phyloP scores from a whole-genome alignment of 1,140 invertebrate species.

The Microplitis mediator region DNA sequence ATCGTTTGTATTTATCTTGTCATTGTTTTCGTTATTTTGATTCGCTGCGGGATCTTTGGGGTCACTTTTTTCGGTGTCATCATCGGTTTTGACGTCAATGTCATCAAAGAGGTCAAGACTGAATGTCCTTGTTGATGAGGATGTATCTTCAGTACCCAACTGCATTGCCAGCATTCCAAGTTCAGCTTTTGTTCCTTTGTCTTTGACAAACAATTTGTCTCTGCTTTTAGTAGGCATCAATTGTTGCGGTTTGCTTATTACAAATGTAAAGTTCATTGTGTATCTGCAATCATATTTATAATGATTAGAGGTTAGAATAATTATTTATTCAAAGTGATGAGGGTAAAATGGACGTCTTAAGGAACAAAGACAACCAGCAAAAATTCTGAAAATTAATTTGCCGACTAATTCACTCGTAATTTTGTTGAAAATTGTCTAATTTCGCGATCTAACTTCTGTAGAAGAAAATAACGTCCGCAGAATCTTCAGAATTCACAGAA shows the following conservation, averaged over 20 bases:
- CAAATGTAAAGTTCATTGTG: conserved; percentile 26
- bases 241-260: conserved; percentile 23
- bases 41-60: background rate
- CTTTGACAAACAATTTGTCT: conserved; percentile 27
- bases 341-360: too few species aligned
- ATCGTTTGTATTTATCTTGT: conserved; percentile 31
- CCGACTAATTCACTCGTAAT: too few species aligned
- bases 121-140: conserved; percentile 37
- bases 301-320: too few species aligned
- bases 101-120: conserved; percentile 43
- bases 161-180: conserved; percentile 47
- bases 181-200: conserved; percentile 44
- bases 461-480: too few species aligned
- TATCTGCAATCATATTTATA: conserved; percentile 34
- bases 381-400: too few species aligned
- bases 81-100: conserved; percentile 4
- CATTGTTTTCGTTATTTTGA: conserved; percentile 6
- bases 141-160: conserved; percentile 46
- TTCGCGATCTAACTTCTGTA: too few species aligned
- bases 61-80: background rate
- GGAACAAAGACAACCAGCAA: too few species aligned
- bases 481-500: too few species aligned
- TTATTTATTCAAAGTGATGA: too few species aligned
- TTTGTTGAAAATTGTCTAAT: too few species aligned
- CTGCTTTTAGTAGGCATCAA: conserved; percentile 18